Evolutionary conservation across 2,888 invertebrate genomes (phyloP), one percentile per base, ranked within the genome.

Genomic region (Apoda limacodes): DNA sequence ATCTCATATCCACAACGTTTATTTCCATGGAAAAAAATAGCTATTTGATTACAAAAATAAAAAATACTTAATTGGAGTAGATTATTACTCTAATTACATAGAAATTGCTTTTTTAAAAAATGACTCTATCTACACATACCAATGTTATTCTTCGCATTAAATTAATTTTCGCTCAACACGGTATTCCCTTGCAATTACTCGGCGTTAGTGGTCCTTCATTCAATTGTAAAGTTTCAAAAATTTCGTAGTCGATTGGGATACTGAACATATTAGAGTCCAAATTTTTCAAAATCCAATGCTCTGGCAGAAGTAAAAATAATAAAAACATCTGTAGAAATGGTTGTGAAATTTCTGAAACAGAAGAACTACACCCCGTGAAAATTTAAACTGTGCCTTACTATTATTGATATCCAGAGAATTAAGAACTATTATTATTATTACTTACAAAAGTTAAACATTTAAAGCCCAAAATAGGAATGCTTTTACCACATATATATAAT

Each of bases 41-140:
- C 28, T 7, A 37, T 32, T 36, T 14, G 21, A 34, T 7, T 28
- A 21, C 22, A 34, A 25, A 13, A 29, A 30, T 10, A 12, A 26
- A 21, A 34, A 29, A 29, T 29, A 24, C 9, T 15, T 33, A 11
- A 6, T 34, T 5, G 21, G 28, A 4, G 30, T 20, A 5, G 32
- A 28, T 28, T 33, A 24, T 25, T 33, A 34, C 14, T 37, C 37
- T 6, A 37, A 37, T n/a, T 37, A 22, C 21, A 30, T 34, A 23
- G 37, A 37, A 26, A 25, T 30, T 11, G 30, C 28, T 12, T 9
- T 13, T 2, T 22, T 32, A 20, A 11, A 14, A 2, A 29, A 14
- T 17, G 15, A 14, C 12, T 13, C 13, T 23, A 22, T n/a, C n/a
- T n/a, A n/a, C n/a, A n/a, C n/a, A 13, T 10, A 26, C 20, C 17